These are phyloP conservation scores for Harpagus bidentatus DNA, from an alignment of 2,113 vertebrate species.

Conservation along the genomic window DNA sequence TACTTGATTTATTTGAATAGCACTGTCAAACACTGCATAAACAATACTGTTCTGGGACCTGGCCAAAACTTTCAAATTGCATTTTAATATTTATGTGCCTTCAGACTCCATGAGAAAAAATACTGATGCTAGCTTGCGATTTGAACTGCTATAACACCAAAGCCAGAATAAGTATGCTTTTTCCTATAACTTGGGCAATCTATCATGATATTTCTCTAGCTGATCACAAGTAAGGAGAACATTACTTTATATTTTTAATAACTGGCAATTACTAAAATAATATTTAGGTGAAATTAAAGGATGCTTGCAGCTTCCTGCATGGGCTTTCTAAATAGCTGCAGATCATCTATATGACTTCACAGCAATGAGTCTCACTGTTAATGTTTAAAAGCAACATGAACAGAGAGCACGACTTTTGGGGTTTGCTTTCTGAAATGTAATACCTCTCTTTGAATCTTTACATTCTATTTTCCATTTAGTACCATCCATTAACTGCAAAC, in stretches of 20 bases:
- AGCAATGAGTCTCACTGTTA: neutral
- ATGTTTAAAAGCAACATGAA: neutral
- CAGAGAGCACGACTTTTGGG: neutral
- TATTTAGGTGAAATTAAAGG: constrained; percentile 25
- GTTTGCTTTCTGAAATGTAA: neutral
- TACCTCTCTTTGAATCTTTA: neutral
- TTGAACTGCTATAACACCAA: neutral
- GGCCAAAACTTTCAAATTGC: constrained; percentile 50
- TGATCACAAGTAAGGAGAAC: neutral
- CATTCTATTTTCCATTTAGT: neutral
- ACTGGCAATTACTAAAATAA: constrained; percentile 34
- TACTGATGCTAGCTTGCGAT: neutral
- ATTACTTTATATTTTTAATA: constrained; percentile 27
- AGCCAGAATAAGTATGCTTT: neutral
- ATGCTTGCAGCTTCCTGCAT: neutral
- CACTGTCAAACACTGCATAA: constrained; percentile 50
- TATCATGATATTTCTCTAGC: constrained; percentile 26
- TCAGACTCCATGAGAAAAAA: constrained; percentile 20
- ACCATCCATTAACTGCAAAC: neutral
- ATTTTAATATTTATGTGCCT: constrained; percentile 62
- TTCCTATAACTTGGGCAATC: neutral
- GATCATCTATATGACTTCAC: neutral
- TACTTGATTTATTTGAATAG: constrained; percentile 63
- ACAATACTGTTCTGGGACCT: constrained; percentile 48
- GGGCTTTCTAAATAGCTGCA: constrained; percentile 2